Conservation (phyloP, 2,113 vertebrate species). For the Nicator chloris region DNA sequence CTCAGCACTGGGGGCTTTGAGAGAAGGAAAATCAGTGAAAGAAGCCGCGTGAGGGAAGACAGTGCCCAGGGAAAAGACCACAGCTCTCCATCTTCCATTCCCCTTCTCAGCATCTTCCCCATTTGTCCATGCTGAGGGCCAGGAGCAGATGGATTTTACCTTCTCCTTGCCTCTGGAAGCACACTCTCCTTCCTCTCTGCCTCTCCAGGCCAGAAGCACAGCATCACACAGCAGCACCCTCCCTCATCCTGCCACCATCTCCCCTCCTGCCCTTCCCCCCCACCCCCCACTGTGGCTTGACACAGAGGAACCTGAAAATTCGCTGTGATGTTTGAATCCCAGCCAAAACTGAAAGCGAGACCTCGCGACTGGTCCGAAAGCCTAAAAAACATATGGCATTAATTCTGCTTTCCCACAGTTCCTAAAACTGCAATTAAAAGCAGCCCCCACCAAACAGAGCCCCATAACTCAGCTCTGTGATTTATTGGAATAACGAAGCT, state of each 20-base stretch:
- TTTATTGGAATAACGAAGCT: constrained; percentile 53
- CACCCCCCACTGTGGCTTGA: neutral
- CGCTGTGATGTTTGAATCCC: constrained; percentile 34
- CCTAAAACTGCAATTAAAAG: constrained; percentile 68
- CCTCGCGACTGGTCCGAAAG: constrained; percentile 15
- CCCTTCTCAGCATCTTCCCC: neutral
- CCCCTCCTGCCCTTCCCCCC: neutral
- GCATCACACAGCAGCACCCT: neutral
- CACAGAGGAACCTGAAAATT: constrained; percentile 59
- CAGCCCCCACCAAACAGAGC: constrained; percentile 51
- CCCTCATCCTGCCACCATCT: neutral
- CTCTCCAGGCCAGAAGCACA: neutral
- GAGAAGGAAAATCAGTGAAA: neutral
- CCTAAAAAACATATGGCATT: constrained; percentile 64
- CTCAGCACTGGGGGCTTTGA: too few species aligned
- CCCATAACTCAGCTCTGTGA: constrained; percentile 43
- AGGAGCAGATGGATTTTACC: neutral
- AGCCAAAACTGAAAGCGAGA: constrained; percentile 52
- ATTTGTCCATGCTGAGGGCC: neutral
- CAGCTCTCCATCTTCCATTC: neutral
- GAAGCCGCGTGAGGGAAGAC: neutral
- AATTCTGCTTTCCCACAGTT: constrained; percentile 67
- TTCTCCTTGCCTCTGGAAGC: neutral
- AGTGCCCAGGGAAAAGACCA: neutral
- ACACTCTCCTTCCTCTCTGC: neutral